Percentiles rank a stretch among this genome's conserved stretches.
phyloP scores from a whole-genome alignment of 2,797 vertebrate genomes.

The Pseudotriccus pelzelni region DNA sequence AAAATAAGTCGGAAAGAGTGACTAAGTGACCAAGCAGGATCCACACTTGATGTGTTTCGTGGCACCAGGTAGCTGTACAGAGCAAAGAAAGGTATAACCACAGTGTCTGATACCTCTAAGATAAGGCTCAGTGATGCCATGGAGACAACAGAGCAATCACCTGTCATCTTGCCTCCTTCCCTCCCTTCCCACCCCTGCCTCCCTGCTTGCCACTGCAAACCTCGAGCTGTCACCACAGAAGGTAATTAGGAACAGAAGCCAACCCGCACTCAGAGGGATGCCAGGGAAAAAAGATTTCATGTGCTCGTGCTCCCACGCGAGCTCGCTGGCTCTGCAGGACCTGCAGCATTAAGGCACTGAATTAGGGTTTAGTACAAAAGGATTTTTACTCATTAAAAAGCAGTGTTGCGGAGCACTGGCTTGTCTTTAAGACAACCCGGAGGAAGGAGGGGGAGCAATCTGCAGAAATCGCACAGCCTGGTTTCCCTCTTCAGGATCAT shows the following conservation, averaged over 20 bases:
- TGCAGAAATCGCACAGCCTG: not conserved
- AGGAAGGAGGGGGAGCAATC: not conserved
- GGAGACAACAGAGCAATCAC: constrained; percentile 40
- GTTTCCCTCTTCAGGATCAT: not conserved
- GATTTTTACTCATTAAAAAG: not conserved
- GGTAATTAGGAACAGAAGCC: not conserved
- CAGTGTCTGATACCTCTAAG: not conserved
- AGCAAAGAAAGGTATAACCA: not conserved
- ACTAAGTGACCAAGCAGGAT: not conserved
- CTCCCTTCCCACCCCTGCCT: not conserved
- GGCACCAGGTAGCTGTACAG: not conserved
- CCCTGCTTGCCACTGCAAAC: not conserved
- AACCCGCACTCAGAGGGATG: not conserved
- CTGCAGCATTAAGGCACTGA: not conserved
- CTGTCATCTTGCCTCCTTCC: not conserved
- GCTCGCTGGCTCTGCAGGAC: not conserved
- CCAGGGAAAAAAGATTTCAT: not conserved
- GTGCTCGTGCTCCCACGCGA: not conserved
- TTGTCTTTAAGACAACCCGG: not conserved
- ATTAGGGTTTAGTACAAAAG: not conserved
- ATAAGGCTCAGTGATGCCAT: constrained; percentile 32
- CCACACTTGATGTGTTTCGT: not conserved
- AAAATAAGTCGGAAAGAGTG: not conserved
- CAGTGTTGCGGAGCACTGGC: not conserved
- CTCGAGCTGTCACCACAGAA: constrained; percentile 13